phyloP scores from a whole-genome alignment of 2,888 invertebrate species.

The Drosophila mettleri region DNA sequence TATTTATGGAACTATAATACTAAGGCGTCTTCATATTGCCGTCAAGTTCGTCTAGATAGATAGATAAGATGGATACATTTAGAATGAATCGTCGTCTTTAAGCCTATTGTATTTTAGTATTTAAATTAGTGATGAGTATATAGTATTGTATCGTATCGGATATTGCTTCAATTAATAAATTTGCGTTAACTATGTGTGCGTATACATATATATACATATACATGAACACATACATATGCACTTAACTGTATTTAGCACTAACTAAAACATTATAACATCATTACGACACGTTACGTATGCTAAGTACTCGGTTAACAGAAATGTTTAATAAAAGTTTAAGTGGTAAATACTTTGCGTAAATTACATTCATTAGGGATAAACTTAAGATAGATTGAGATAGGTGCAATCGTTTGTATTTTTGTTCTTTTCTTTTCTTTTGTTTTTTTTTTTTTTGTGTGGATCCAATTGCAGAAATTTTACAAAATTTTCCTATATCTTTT shows the following conservation, averaged over 20 bases:
- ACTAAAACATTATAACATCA: conserved; percentile 34
- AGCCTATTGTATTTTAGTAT: conserved; percentile 9
- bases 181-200: conserved; percentile 1
- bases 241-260: conserved; percentile 12
- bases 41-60: conserved; percentile 8
- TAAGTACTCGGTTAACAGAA: conserved; percentile 38
- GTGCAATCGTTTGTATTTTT: background rate
- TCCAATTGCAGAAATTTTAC: conserved; percentile 3
- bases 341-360: background rate
- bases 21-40: conserved; percentile 10
- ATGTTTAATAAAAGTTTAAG: background rate
- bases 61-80: conserved; percentile 16
- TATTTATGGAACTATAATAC: conserved; percentile 3
- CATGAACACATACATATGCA: background rate
- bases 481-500: conserved; percentile 6
- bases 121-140: conserved; percentile 14
- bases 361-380: background rate
- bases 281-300: conserved; percentile 32
- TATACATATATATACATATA: background rate
- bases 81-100: conserved; percentile 7
- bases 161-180: conserved; percentile 30
- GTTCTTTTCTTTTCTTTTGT: background rate
- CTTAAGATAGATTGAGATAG: background rate
- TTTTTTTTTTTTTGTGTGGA: background rate
- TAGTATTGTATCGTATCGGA: conserved; percentile 11